Evolutionary conservation across 35 echinoderm and acorn worm genomes (phyloP).

Genomic region (Nesometra sesokonis): DNA sequence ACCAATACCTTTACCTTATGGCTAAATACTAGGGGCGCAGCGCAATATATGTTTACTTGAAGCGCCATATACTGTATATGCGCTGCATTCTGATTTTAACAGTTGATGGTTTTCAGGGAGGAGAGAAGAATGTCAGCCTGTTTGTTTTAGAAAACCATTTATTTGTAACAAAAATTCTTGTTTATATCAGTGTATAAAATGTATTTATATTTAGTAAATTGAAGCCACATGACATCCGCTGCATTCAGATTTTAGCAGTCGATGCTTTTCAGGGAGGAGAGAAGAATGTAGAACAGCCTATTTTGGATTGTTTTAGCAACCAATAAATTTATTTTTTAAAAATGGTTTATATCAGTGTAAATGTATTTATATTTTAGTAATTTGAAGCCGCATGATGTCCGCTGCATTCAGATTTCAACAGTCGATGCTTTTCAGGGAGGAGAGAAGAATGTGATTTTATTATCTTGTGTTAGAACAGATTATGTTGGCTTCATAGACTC

Average conservation of each 20-base stretch:
- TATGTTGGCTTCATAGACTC: slow-evolving; percentile 88
- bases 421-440: slow-evolving; percentile 99
- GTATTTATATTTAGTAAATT: too few relatives aligned
- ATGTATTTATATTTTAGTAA: too few relatives aligned
- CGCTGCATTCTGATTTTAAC: slow-evolving; percentile 92
- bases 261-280: slow-evolving; percentile 98
- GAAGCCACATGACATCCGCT: neutral
- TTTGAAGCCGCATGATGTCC: slow-evolving; percentile 15
- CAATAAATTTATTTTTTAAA: too few relatives aligned
- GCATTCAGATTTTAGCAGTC: slow-evolving; percentile 94
- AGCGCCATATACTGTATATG: too few relatives aligned
- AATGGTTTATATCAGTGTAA: too few relatives aligned
- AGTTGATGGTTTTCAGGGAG: slow-evolving; percentile 94
- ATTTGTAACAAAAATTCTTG: too few relatives aligned
- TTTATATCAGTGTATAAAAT: too few relatives aligned
- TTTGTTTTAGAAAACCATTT: too few relatives aligned
- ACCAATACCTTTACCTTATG: too few relatives aligned
- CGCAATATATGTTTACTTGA: too few relatives aligned
- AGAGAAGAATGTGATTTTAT: slow-evolving; percentile 85
- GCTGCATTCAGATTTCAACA: slow-evolving; percentile 91
- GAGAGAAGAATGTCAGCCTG: slow-evolving; percentile 85
- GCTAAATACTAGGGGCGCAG: too few relatives aligned
- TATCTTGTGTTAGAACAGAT: slow-evolving; percentile 92
- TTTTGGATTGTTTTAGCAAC: too few relatives aligned
- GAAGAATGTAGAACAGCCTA: slow-evolving; percentile 73